Percentiles rank a stretch among this genome's conserved stretches.
phyloP scores from a whole-genome alignment of 2,113 vertebrate species.

The Phylloscopus trochilus region DNA sequence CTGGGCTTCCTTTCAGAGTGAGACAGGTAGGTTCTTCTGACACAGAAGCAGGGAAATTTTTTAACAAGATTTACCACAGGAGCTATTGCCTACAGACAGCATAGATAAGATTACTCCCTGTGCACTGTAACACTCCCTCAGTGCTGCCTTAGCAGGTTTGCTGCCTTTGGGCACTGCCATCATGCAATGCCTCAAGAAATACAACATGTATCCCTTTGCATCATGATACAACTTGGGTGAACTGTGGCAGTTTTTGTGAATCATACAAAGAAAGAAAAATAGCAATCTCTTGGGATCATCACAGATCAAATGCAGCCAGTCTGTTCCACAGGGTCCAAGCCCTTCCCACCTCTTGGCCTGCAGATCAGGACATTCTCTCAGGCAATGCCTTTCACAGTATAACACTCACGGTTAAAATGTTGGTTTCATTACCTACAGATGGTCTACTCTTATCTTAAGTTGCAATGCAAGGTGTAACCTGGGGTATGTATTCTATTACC shows the following conservation, averaged over 20 bases:
- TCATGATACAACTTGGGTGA: background rate
- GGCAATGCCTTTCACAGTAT: background rate
- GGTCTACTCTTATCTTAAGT: background rate
- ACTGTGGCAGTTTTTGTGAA: background rate
- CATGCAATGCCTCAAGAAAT: background rate
- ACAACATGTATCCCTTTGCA: background rate
- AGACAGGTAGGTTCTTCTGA: background rate
- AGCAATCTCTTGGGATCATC: background rate
- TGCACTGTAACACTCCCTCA: background rate
- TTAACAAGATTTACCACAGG: background rate
- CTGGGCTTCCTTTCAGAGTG: background rate
- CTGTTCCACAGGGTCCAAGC: background rate
- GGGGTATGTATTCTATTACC: background rate
- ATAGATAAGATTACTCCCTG: background rate
- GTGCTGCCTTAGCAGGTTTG: background rate
- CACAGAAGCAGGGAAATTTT: background rate
- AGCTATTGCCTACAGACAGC: background rate
- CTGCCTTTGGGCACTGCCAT: background rate
- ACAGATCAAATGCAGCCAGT: background rate
- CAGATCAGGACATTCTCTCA: background rate
- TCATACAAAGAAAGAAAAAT: background rate
- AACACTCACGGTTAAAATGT: background rate
- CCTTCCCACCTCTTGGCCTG: background rate
- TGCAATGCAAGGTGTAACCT: background rate
- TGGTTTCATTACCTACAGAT: background rate